Base-by-base conservation (phyloP, 2,888 invertebrate genomes). In the Alentia gelatinosa region DNA sequence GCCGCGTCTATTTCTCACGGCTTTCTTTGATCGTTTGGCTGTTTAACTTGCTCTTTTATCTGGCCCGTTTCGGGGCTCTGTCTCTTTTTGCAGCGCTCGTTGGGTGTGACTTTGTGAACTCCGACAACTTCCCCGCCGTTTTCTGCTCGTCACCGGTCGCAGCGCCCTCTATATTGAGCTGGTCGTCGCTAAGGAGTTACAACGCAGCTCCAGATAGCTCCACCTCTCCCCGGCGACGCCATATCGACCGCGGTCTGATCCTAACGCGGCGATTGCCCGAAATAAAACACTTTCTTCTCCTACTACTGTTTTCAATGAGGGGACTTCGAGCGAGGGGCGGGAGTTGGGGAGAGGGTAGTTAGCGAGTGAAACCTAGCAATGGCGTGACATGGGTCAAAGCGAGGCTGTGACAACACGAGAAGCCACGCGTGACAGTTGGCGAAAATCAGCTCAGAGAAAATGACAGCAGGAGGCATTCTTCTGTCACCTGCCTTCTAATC, bases 401-500 rank as follows among this genome's bases (percentile, higher is more conserved):
- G 23, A 3, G n/a, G 3, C 3, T n/a, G 56, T 56, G 56, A 4
- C 56, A 56, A 56, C 56, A 56, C 56, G n/a, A 56, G 56, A n/a
- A 56, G 56, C 23, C n/a, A 42, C 23, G 56, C 19, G 9, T 56
- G 56, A 56, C 56, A 56, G 56, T 3, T 12, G 12, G 56, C 56
- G 23, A 9, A 56, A n/a, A 56, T 56, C 19, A 56, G 19, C 56
- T 9, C 19, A 56, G n/a, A n/a, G n/a, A 56, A 56, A 56, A 56
- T 56, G 5, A 56, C 56, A 56, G 23, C 56, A 3, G n/a, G 56
- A 56, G 56, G 56, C 3, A 56, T 56, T 56, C n/a, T n/a, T n/a
- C 56, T 56, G 56, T 56, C 56, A 56, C 56, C 56, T 56, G 56
- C n/a, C 56, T n/a, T n/a, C n/a, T n/a, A n/a, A n/a, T n/a, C n/a